Conservation (phyloP, 2,113 vertebrate genomes). For the Campylomormyrus tamandua region DNA sequence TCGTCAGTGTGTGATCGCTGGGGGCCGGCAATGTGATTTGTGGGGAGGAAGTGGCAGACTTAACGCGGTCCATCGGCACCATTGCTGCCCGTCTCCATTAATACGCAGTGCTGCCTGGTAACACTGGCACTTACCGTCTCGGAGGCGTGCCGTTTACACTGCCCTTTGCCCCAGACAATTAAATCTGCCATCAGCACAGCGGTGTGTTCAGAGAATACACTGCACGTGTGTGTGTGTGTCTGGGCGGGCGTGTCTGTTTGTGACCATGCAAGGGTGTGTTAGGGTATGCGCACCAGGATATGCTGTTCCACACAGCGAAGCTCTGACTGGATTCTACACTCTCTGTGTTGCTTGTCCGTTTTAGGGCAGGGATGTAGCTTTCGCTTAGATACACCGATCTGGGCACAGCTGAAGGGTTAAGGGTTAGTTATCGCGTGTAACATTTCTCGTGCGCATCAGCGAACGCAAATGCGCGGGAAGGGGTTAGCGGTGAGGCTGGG, state of each 20-base stretch:
- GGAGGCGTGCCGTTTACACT: slow-evolving; percentile 52
- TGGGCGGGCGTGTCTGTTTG: not conserved
- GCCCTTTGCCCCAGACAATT: slow-evolving; percentile 52
- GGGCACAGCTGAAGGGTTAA: not conserved
- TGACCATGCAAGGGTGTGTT: slow-evolving; percentile 27
- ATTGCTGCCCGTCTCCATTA: slow-evolving; percentile 39
- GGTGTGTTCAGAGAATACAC: slow-evolving; percentile 28
- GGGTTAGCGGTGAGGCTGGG: not conserved
- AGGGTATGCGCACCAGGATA: not conserved
- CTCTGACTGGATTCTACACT: not conserved
- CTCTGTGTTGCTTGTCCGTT: not conserved
- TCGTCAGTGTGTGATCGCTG: slow-evolving; percentile 43
- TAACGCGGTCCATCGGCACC: not conserved
- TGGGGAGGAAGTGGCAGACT: slow-evolving; percentile 30
- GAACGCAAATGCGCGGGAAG: not conserved
- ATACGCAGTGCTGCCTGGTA: slow-evolving; percentile 45
- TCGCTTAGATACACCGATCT: not conserved
- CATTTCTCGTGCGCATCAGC: not conserved
- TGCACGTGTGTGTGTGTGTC: not conserved
- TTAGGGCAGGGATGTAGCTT: not conserved
- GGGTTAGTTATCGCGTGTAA: not conserved
- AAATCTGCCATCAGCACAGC: slow-evolving; percentile 42
- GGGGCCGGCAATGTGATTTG: slow-evolving; percentile 41
- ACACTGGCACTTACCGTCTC: slow-evolving; percentile 48
- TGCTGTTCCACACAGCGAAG: not conserved